These are phyloP conservation scores for Austrolebias charrua DNA, from an alignment of 2,797 vertebrate species.

Conservation along the genomic window DNA sequence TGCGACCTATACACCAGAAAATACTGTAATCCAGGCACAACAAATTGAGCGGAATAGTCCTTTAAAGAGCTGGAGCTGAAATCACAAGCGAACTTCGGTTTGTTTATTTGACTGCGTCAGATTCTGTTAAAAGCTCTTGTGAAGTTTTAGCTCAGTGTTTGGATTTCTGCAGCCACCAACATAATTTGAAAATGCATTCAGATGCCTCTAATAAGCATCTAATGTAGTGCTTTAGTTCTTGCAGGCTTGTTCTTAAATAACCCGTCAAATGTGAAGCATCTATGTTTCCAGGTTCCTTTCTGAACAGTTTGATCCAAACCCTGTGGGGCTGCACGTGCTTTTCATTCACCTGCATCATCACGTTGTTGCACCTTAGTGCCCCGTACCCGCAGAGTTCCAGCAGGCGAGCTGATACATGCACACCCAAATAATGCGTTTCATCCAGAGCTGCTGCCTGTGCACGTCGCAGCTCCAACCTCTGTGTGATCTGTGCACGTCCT, in stretches of 20 bases:
- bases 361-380: background rate
- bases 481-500: constrained; percentile 18
- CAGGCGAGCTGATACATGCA: constrained; percentile 46
- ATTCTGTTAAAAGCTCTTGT: too few species aligned
- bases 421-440: background rate
- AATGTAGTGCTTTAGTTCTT: background rate
- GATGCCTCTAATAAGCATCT: too few species aligned
- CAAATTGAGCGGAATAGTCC: too few species aligned
- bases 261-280: constrained; percentile 11
- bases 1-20: too few species aligned
- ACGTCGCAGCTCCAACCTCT: constrained; percentile 2
- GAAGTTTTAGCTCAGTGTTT: too few species aligned
- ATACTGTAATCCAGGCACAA: too few species aligned
- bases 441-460: constrained; percentile 31
- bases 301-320: background rate
- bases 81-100: too few species aligned
- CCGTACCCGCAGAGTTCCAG: background rate
- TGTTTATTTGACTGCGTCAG: background rate
- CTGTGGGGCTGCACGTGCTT: background rate
- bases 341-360: background rate
- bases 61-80: too few species aligned
- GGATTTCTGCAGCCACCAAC: too few species aligned
- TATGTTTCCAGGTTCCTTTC: background rate
- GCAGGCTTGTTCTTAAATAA: background rate
- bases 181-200: background rate